Base-by-base conservation (phyloP, 1,140 invertebrate species). In the Phenacoccus solenopsis region DNA sequence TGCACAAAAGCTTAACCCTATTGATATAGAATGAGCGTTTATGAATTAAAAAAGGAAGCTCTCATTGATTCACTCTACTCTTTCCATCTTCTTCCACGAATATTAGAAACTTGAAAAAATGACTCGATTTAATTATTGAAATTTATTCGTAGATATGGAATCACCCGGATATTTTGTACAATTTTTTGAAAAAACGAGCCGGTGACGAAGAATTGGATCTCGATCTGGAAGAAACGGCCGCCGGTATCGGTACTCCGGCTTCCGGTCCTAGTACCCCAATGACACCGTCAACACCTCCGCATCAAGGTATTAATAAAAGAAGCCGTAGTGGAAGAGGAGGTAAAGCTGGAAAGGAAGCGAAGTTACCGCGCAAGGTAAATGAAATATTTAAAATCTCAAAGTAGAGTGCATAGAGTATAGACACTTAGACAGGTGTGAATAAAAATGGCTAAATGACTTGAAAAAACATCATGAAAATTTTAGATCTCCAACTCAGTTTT, bases 111-210 rank as follows among this genome's bases (percentile, higher is more conserved):
- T n/a, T n/a, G n/a, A n/a, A n/a, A n/a, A n/a, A 32, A 32, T 13
- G 30, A 7, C 13, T 5, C 30, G 30, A 32, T 32, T n/a, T n/a
- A n/a, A 32, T 30, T 72, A 68, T 21, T 35, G n/a, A 64, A 28
- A 5, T 28, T 64, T 64, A 24, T 22, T 59, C 13, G 28, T 59
- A 90, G 86, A 98, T 99, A 73, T 98, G 96, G 96, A 99, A 99
- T 78, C 97, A 99, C 82, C 96, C 97, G 0, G 97, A 99, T 80
- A 90, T 98, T 67, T 78, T 99, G 28, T 95, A 94, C 76, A 89
- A 95, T 78, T 92, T 96, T 77, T 77, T 97, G 59, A 88, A 88
- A 76, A 93, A 95, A 77, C 85, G 89, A 70, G 86, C 87, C 74
- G 85, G 84, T 67, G 87, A 86, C 27, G 90, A 90, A 73, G 90